Percentiles rank a stretch among this genome's conserved stretches.
These are phyloP conservation scores for Dryobota labecula DNA, from an alignment of 2,888 invertebrate species.

Conservation along the genomic window DNA sequence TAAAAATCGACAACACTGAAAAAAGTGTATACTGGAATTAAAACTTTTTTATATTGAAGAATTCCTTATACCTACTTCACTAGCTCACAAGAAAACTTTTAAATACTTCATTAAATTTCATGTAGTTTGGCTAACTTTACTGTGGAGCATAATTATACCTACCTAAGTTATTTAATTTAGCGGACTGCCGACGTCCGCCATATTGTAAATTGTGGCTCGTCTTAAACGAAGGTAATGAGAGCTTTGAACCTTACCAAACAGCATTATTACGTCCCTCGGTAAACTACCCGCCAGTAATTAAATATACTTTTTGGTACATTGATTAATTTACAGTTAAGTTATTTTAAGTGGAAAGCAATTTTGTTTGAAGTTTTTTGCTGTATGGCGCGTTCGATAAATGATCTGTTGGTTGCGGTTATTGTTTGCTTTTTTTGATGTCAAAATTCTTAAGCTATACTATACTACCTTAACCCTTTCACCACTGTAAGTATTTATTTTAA, in stretches of 20 bases:
- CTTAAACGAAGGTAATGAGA: constrained; percentile 75
- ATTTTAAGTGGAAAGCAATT: constrained; percentile 62
- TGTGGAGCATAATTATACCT: neutral
- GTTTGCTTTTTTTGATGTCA: constrained; percentile 10
- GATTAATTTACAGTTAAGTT: constrained; percentile 62
- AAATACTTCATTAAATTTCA: neutral
- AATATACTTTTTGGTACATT: constrained; percentile 59
- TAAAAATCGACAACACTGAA: neutral
- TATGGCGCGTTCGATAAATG: constrained; percentile 40
- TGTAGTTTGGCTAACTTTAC: constrained; percentile 11
- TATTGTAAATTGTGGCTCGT: constrained; percentile 65
- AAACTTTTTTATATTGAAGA: neutral
- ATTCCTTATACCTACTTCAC: no score
- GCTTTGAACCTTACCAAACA: constrained; percentile 74
- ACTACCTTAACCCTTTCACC: neutral
- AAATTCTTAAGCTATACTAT: neutral
- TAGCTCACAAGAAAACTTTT: neutral
- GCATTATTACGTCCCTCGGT: constrained; percentile 65
- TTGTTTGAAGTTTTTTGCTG: constrained; percentile 49
- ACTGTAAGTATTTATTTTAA: neutral
- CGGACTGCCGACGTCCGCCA: constrained; percentile 67
- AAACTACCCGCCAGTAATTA: constrained; percentile 60
- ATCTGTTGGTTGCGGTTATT: constrained; percentile 32
- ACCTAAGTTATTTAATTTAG: constrained; percentile 64
- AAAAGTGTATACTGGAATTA: neutral